phyloP scores from a whole-genome alignment of 2,113 vertebrate species.

The Neotoma lepida region DNA sequence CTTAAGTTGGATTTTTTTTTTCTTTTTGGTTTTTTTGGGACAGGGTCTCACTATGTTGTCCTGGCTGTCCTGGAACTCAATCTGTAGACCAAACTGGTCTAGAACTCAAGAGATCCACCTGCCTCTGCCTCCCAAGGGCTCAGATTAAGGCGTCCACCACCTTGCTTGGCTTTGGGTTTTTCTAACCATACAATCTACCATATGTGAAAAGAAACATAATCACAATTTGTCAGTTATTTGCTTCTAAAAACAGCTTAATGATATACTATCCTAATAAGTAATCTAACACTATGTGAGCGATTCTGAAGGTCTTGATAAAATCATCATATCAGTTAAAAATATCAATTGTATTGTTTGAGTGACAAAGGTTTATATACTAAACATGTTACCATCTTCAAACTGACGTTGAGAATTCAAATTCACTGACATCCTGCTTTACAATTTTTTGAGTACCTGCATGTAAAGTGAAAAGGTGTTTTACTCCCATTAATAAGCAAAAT shows the following conservation, averaged over 20 bases:
- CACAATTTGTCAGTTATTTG: conserved; percentile 50
- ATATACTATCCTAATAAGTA: conserved; percentile 56
- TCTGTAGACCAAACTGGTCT: neutral
- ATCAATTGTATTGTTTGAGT: conserved; percentile 73
- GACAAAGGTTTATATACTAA: conserved; percentile 80
- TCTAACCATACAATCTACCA: conserved; percentile 60
- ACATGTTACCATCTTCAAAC: conserved; percentile 83
- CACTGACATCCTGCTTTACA: conserved; percentile 82
- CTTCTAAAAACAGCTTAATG: conserved; percentile 63
- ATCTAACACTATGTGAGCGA: conserved; percentile 65
- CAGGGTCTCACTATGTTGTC: neutral
- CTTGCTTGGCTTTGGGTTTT: neutral
- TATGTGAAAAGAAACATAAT: conserved; percentile 63
- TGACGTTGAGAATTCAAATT: conserved; percentile 83
- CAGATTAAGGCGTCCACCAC: neutral
- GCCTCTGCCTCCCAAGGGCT: neutral
- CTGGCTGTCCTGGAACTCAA: neutral
- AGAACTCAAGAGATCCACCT: neutral
- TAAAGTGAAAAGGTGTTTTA: conserved; percentile 83
- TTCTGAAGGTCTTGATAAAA: conserved; percentile 70
- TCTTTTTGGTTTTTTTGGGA: neutral
- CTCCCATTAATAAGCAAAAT: conserved; percentile 76
- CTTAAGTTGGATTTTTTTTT: conserved; percentile 41
- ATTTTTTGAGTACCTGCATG: conserved; percentile 81
- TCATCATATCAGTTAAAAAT: conserved; percentile 66